phyloP scores from a whole-genome alignment of 2,113 vertebrate genomes.

The Motacilla alba region DNA sequence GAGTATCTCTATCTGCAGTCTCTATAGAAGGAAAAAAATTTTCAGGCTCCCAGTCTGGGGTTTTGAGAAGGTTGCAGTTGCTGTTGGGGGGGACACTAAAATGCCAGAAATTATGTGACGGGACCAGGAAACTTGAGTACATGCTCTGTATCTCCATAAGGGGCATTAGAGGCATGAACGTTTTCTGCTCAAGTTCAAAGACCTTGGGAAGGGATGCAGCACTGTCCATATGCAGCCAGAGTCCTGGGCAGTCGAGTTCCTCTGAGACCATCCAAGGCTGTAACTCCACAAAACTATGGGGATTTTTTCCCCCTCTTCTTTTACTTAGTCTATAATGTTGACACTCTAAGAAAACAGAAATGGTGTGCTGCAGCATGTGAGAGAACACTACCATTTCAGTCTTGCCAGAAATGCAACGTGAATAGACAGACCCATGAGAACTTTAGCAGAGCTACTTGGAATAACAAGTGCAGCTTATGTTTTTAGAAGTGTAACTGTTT shows the following conservation, averaged over 20 bases:
- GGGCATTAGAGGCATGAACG: rapidly evolving
- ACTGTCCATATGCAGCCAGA: neutral
- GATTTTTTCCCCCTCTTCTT: neutral
- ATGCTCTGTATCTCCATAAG: neutral
- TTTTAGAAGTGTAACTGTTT: neutral
- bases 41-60: neutral
- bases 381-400: neutral
- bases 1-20: neutral
- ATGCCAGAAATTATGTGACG: neutral
- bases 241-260: neutral
- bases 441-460: neutral
- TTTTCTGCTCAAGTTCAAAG: neutral
- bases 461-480: neutral
- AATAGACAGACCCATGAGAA: neutral
- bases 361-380: neutral
- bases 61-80: neutral
- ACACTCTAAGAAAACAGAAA: neutral
- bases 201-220: neutral
- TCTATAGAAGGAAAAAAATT: neutral
- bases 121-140: neutral
- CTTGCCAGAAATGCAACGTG: neutral
- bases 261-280: neutral
- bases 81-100: neutral
- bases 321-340: neutral
- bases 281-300: neutral